Base-by-base conservation (phyloP, 1,140 invertebrate species). In the Oncopeltus fasciatus region DNA sequence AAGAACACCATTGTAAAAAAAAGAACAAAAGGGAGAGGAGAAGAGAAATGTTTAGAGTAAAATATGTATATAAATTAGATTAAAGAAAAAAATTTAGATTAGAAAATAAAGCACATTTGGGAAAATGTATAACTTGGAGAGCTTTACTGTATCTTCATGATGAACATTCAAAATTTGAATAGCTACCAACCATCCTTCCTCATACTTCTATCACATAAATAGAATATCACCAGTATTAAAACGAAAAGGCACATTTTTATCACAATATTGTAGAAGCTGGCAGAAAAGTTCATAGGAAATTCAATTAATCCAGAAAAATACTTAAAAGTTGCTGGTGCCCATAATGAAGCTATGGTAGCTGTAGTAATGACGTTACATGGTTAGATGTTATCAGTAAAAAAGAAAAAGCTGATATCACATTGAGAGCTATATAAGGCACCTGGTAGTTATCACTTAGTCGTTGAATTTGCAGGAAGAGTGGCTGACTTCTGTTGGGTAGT, bases 401-500 rank as follows among this genome's bases (percentile, higher is more conserved):
- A 46, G 4, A 46, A 20, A 9, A 18, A 46, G 21, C 8, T 24
- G 9, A 53, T 53, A 53, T 53, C 49, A 53, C 49, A 53, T 24
- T 53, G 24, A 8, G n/a, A n/a, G n/a, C 49, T 53, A 14, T 24
- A 24, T 53, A 53, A 53, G 49, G 49, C 49, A 53, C 49, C 24
- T 12, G 26, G 24, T 53, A 26, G 24, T 9, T 53, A 53, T 53
- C 49, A 67, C 57, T 67, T 65, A 2, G 64, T 61, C 8, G 57
- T 59, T 5, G 64, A 31, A 49, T 72, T 72, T 1, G 74, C 71
- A 29, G 75, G 75, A 31, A 76, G 67, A 24, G 75, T 75, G 14
- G 74, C 73, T 51, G 75, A 75, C 65, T 73, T 74, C 69, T 75
- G 74, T 65, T 70, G 68, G 11, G 62, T 63, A 14, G 67, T 60